Evolutionary conservation across 2,888 invertebrate genomes (phyloP), one percentile per base, ranked within the genome.

Genomic region (Heteromurus nitidus): DNA sequence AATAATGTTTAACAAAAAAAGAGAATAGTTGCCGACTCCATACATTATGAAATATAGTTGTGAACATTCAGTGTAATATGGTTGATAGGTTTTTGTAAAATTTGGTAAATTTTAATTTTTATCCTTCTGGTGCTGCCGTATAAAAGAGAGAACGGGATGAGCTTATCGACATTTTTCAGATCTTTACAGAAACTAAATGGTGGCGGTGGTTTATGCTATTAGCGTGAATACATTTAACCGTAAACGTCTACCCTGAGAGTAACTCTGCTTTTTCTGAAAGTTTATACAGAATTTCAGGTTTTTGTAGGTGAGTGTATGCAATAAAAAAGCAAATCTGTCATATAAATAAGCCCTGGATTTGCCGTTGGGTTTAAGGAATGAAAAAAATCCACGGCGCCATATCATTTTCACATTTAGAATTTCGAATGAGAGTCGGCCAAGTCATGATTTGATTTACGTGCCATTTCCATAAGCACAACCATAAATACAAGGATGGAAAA

Each of bases 361-460:
- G n/a, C n/a, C n/a, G n/a, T n/a, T n/a, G n/a, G n/a, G n/a, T n/a
- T n/a, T n/a, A n/a, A n/a, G n/a, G n/a, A n/a, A n/a, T n/a, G n/a
- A n/a, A 36, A 36, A 36, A 36, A 36, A 36, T 5, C 36, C 7
- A 36, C 36, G 79, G 70, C 79, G 79, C 79, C 79, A 70, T 79
- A 47, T 70, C 53, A 64, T 70, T 70, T 50, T 24, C 24, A 24
- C 31, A 53, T 70, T 79, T 79, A 70, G 62, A 70, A 70, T 70
- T 67, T 62, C 69, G 69, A 69, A 62, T 70, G 44, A 16, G 28
- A 31, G 50, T 58, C 67, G 31, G 7, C 44, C 72, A 7, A 3
- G 18, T 50, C 50, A n/a, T n/a, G 5, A 5, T n/a, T 16, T 50
- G 16, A 16, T 18, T 5, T 18, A 50, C 50, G 20, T 50, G 5